These are phyloP conservation scores for Pseudococcus viburni DNA, from an alignment of 2,888 invertebrate species.

Conservation along the genomic window DNA sequence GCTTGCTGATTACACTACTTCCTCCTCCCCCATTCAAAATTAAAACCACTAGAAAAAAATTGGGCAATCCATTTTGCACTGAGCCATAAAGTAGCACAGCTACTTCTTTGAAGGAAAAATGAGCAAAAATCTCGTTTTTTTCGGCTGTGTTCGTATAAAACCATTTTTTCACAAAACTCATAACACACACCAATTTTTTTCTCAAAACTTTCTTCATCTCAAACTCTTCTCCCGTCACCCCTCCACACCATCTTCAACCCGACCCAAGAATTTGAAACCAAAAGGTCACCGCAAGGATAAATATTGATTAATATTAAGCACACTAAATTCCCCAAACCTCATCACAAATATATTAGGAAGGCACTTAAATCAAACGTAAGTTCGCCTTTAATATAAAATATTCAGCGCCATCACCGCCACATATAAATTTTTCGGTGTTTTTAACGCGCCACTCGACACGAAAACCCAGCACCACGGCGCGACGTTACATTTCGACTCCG, in stretches of 20 bases:
- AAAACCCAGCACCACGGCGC: neutral
- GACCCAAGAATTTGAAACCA: neutral
- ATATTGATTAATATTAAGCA: neutral
- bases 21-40: no score
- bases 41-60: no score
- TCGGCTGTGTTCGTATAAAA: no score
- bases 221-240: neutral
- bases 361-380: constrained; percentile 6
- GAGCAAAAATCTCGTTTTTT: no score
- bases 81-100: no score
- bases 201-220: neutral
- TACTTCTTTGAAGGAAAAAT: no score
- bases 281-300: neutral
- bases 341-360: constrained; percentile 5
- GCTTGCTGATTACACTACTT: no score
- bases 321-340: neutral
- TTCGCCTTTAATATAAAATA: constrained; percentile 5
- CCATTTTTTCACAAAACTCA: no score
- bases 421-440: constrained; percentile 10
- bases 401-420: constrained; percentile 6
- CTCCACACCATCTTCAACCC: neutral
- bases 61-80: no score
- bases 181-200: neutral
- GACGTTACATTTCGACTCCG: neutral
- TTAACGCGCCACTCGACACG: constrained; percentile 33